Percentiles rank a stretch among this genome's conserved stretches.
phyloP scores from a whole-genome alignment of 1,140 invertebrate genomes.

The Drosophila pallidifrons region DNA sequence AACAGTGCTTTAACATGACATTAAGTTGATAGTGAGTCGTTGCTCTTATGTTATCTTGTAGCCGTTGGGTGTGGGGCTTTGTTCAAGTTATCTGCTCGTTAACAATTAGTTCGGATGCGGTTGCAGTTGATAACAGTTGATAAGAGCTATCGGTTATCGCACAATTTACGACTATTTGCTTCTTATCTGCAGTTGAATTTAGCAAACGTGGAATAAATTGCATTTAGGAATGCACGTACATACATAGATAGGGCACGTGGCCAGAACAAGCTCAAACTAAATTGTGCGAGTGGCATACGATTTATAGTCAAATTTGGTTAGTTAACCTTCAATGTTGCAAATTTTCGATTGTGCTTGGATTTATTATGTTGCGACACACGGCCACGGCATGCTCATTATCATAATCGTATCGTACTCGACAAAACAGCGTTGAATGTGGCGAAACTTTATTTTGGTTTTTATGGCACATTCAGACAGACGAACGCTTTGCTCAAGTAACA shows the following conservation, averaged over 20 bases:
- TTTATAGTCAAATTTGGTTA: not conserved
- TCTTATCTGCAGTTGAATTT: constrained; percentile 1
- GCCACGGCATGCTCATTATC: constrained; percentile 7
- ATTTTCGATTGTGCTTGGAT: constrained; percentile 9
- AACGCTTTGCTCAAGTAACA: not conserved
- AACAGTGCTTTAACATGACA: not conserved
- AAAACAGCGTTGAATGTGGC: not conserved
- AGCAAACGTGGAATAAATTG: not conserved
- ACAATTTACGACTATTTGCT: constrained; percentile 10
- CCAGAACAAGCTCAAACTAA: not conserved
- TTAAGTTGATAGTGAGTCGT: not conserved
- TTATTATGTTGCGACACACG: constrained; percentile 3
- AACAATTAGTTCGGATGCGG: constrained; percentile 24
- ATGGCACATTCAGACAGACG: not conserved
- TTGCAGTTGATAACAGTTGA: constrained; percentile 23
- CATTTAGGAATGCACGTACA: not conserved
- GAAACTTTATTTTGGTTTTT: not conserved
- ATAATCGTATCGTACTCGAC: constrained; percentile 3
- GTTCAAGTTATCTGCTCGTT: not conserved
- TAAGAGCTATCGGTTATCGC: constrained; percentile 17
- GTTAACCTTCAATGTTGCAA: constrained; percentile 1
- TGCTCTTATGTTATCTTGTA: not conserved
- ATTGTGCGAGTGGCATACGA: constrained; percentile 1
- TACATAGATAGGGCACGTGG: constrained; percentile 3
- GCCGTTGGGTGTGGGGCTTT: not conserved